Evolutionary conservation across 2,797 vertebrate genomes (phyloP), one percentile per base, ranked within the genome.

Genomic region (Benthosema pterotum): DNA sequence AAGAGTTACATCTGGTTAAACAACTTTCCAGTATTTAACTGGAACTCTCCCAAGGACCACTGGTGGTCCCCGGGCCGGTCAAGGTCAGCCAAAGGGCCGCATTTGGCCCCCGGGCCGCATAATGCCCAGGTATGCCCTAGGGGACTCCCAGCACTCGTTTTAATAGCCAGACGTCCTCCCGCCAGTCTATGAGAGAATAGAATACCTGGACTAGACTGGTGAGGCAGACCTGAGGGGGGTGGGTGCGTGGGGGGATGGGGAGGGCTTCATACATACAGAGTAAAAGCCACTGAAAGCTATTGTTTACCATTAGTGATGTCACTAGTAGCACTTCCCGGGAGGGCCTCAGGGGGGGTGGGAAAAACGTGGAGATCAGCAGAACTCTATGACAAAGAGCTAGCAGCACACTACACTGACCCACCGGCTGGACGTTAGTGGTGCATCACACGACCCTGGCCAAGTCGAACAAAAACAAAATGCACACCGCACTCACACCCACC

Each of bases 251-350:
- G 28, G 32, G 32, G 32, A 8, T 6, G 32, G 32, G 32, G 28
- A 7, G 28, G 28, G 28, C 1, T 38, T 9, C 32, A 38, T 38
- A 11, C 15, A 60, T 22, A 57, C 61, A 70, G 53, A 15, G 5
- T 46, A 62, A 60, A 56, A 54, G 71, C 70, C 80, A 78, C 71
- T 77, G 65, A 87, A 76, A 72, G 71, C 87, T 65, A 86, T 89
- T 90, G 89, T 89, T 89, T 87, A 88, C 83, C 75, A 87, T 82
- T 83, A 85, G 82, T 89, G 87, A 90, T 90, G 89, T 90, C 89
- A 91, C 83, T 77, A 88, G 86, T 83, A 78, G 71, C 83, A 88
- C 83, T 89, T 91, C 82, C 89, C 79, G 66, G 82, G 88, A 87
- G 87, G 89, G 87, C 88, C 89, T 86, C 83, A 48, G 80, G 71